Base-by-base conservation (phyloP, 2,888 invertebrate species). In the Drosophila testacea region DNA sequence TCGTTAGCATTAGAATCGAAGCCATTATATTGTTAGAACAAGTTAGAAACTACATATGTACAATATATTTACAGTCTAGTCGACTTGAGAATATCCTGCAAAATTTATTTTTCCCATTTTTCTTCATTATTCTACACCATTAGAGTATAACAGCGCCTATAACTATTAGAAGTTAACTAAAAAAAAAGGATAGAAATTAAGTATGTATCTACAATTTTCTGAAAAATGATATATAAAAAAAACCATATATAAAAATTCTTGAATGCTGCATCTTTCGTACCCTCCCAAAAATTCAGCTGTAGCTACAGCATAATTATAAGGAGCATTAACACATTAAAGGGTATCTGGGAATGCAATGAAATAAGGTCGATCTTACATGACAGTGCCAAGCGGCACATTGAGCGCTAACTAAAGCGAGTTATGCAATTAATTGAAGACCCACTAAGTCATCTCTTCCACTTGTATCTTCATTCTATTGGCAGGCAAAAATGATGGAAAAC, bases 401-500 rank as follows among this genome's bases (percentile, higher is more conserved):
- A 65, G 82, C 82, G 59, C 82, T 75, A 85, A 84, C 69, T 77
- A 83, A 85, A 80, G 66, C 81, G 67, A 71, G 64, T 70, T 72
- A 75, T 72, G 81, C 88, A 88, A 83, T 86, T 81, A 86, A 75
- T 78, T 83, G 65, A 73, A 80, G 64, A 61, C 65, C 44, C 62
- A 56, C 71, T 51, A 61, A 61, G 55, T 62, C 44, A 32, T 36
- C 34, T 13, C 11, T 16, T 57, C 39, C 32, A 47, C 57, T 57
- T 55, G n/a, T 28, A 36, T 60, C 44, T 55, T 46, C 60, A 51
- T 32, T 47, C 36, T 62, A 13, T 59, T 95, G 95, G 78, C 95
- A 97, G 97, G 97, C 97, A 90, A 97, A 97, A 94, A 95, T 97
- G 94, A 94, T 97, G 93, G 97, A 98, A 93, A 97, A 96, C 85